These are phyloP conservation scores for Syngnathus floridae DNA, from an alignment of 2,113 vertebrate genomes.

Conservation along the genomic window DNA sequence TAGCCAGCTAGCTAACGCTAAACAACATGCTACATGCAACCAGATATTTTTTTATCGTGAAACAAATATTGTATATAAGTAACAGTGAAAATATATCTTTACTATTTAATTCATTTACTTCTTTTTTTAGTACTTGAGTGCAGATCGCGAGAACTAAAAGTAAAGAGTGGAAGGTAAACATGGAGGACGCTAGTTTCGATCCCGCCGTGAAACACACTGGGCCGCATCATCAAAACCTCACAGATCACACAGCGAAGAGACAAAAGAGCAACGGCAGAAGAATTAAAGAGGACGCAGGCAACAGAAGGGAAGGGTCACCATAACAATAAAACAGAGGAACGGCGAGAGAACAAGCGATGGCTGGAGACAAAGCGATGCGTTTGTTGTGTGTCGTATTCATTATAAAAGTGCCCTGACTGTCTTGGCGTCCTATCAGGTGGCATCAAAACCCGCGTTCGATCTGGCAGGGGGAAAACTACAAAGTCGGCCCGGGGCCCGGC, in stretches of 20 bases:
- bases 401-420: constrained; percentile 80
- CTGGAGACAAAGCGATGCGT: constrained; percentile 75
- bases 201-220: constrained; percentile 21
- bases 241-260: constrained; percentile 46
- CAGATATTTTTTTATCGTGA: too few relatives aligned
- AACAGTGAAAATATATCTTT: too few relatives aligned
- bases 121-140: too few relatives aligned
- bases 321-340: constrained; percentile 62
- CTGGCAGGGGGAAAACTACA: constrained; percentile 81
- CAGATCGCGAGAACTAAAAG: too few relatives aligned
- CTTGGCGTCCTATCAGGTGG: constrained; percentile 88
- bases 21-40: too few relatives aligned
- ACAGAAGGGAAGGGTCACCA: constrained; percentile 22
- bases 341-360: constrained; percentile 73
- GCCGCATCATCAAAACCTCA: constrained; percentile 29
- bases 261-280: constrained; percentile 30
- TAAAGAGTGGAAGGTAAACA: constrained; percentile 1
- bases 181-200: constrained; percentile 1
- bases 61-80: too few relatives aligned
- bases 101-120: too few relatives aligned
- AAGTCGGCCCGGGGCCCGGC: constrained; percentile 85
- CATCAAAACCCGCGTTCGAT: constrained; percentile 84
- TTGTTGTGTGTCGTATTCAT: constrained; percentile 80
- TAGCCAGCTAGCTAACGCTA: too few relatives aligned
- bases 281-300: constrained; percentile 39